Percentiles rank a stretch among this genome's conserved stretches.
Conservation (phyloP, 2,888 invertebrate genomes). For the Drosophila nigritarsus region DNA sequence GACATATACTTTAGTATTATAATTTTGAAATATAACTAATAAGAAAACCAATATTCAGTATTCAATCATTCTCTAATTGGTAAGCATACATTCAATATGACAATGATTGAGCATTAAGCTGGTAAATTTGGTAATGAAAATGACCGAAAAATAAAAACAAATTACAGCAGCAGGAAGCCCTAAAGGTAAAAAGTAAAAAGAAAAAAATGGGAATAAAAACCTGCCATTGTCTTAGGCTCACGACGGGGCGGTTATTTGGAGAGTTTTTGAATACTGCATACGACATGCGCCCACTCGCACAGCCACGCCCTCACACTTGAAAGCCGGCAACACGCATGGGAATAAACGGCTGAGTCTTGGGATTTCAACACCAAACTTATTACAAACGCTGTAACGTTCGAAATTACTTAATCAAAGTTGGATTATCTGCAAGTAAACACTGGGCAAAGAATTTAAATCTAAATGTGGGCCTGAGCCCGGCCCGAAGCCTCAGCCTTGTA, state of each 20-base stretch:
- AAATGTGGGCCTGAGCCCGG: conserved; percentile 16
- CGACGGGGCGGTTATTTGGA: conserved; percentile 40
- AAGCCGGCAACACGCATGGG: conserved; percentile 50
- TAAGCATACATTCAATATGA: conserved; percentile 9
- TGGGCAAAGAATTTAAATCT: conserved; percentile 23
- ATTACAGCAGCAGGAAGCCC: conserved; percentile 47
- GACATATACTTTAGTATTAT: background rate
- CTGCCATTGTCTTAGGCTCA: conserved; percentile 45
- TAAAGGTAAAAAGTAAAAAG: conserved; percentile 8
- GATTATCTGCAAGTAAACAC: conserved; percentile 78
- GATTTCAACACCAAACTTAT: conserved; percentile 82
- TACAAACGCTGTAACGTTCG: conserved; percentile 49
- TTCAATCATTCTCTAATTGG: conserved; percentile 24
- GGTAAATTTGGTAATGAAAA: conserved; percentile 47
- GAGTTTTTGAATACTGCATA: conserved; percentile 31
- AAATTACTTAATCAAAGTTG: conserved; percentile 84
- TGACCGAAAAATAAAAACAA: conserved; percentile 25
- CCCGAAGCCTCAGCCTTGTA: conserved; percentile 46
- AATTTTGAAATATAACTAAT: background rate
- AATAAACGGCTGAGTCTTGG: conserved; percentile 72
- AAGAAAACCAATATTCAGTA: background rate
- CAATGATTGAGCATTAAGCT: conserved; percentile 37
- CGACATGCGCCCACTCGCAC: conserved; percentile 29
- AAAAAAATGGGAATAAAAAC: background rate
- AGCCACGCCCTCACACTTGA: conserved; percentile 1